Percentiles rank a stretch among this genome's conserved stretches.
Evolutionary conservation across 2,113 vertebrate genomes (phyloP).

Genomic region (Paracanthobrama guichenoti): DNA sequence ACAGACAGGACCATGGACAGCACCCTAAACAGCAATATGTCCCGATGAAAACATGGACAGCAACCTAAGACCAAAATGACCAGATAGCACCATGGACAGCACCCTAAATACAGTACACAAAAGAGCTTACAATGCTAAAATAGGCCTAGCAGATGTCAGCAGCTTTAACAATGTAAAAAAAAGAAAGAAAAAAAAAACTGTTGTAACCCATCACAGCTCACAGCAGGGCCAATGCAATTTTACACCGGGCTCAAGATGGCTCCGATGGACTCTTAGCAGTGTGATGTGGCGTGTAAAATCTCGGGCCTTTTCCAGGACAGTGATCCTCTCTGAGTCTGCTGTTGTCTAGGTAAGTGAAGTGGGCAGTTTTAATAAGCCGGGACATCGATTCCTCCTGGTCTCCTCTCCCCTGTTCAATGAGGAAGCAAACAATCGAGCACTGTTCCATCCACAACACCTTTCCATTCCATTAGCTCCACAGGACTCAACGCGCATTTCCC

Average conservation of each 20-base stretch:
- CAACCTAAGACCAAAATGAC: neutral
- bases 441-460: conserved; percentile 13
- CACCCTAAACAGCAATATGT: neutral
- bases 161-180: neutral
- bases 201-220: neutral
- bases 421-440: conserved; percentile 34
- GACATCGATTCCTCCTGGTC: conserved; percentile 38
- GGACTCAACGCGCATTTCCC: neutral
- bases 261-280: conserved; percentile 16
- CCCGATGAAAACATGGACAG: neutral
- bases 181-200: neutral
- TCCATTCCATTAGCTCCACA: conserved; percentile 40
- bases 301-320: neutral
- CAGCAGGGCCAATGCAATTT: conserved; percentile 1
- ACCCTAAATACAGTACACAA: neutral
- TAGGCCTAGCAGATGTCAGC: neutral
- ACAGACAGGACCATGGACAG: neutral
- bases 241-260: neutral
- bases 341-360: conserved; percentile 44
- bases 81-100: neutral
- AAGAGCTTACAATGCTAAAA: neutral
- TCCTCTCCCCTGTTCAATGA: conserved; percentile 25
- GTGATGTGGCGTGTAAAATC: conserved; percentile 35
- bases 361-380: conserved; percentile 42
- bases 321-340: neutral